Evolutionary conservation across 2,797 vertebrate genomes (phyloP).

Genomic region (Helarctos malayanus): DNA sequence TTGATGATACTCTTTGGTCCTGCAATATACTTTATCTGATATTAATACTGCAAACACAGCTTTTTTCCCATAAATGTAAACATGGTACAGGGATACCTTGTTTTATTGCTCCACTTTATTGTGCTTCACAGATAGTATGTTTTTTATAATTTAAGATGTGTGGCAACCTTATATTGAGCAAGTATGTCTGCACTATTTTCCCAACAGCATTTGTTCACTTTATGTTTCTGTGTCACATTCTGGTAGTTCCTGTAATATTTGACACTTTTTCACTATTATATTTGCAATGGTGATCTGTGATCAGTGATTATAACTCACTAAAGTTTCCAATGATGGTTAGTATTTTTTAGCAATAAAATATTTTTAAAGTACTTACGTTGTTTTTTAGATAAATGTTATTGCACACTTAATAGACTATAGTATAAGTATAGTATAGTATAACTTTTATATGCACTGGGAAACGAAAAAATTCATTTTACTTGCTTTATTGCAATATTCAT

Average conservation of each 20-base stretch:
- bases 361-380: background rate
- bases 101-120: too few relatives aligned
- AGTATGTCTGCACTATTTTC: too few relatives aligned
- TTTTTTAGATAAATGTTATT: background rate
- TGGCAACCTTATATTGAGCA: too few relatives aligned
- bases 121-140: too few relatives aligned
- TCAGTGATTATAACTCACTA: background rate
- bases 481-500: too few relatives aligned
- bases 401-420: background rate
- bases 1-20: too few relatives aligned
- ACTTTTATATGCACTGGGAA: background rate
- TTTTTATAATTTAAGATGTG: too few relatives aligned
- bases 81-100: too few relatives aligned
- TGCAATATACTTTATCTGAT: too few relatives aligned
- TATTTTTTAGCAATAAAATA: background rate
- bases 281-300: background rate
- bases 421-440: background rate
- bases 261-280: background rate
- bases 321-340: background rate
- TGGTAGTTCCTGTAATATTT: background rate
- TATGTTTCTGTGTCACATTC: background rate
- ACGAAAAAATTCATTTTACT: too few relatives aligned
- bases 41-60: too few relatives aligned
- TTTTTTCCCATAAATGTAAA: too few relatives aligned
- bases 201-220: background rate